phyloP scores from a whole-genome alignment of 2,888 invertebrate genomes.

The Eristalinus sepulchralis region DNA sequence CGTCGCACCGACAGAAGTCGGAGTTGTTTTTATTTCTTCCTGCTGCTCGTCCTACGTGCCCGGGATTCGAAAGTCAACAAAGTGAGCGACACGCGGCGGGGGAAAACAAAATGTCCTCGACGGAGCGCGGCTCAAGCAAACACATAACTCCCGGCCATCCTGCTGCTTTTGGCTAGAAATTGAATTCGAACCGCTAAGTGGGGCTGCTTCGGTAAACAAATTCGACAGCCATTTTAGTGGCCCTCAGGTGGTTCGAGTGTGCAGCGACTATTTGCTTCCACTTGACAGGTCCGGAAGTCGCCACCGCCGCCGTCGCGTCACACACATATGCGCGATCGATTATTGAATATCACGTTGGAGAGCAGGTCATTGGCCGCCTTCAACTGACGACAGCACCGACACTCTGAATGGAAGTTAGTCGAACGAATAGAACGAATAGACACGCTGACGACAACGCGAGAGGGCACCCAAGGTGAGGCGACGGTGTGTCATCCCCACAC shows the following conservation, averaged over 20 bases:
- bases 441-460: not conserved
- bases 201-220: slow-evolving; percentile 12
- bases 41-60: slow-evolving; percentile 35
- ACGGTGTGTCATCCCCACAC: not conserved
- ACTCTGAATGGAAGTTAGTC: slow-evolving; percentile 33
- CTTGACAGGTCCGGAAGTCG: slow-evolving; percentile 37
- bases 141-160: not conserved
- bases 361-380: slow-evolving; percentile 21
- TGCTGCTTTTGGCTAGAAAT: slow-evolving; percentile 1
- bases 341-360: slow-evolving; percentile 33
- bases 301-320: not conserved
- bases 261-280: not conserved
- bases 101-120: not conserved
- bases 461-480: not conserved
- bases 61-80: slow-evolving; percentile 27
- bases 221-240: not conserved
- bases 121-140: slow-evolving; percentile 12
- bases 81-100: not conserved
- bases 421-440: slow-evolving; percentile 36
- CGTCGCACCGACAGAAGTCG: slow-evolving; percentile 9
- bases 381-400: slow-evolving; percentile 3
- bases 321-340: slow-evolving; percentile 25
- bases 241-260: not conserved
- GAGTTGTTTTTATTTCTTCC: slow-evolving; percentile 17
- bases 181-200: slow-evolving; percentile 7